phyloP scores from a whole-genome alignment of 1,140 invertebrate genomes.

The Choristoneura fumiferana region DNA sequence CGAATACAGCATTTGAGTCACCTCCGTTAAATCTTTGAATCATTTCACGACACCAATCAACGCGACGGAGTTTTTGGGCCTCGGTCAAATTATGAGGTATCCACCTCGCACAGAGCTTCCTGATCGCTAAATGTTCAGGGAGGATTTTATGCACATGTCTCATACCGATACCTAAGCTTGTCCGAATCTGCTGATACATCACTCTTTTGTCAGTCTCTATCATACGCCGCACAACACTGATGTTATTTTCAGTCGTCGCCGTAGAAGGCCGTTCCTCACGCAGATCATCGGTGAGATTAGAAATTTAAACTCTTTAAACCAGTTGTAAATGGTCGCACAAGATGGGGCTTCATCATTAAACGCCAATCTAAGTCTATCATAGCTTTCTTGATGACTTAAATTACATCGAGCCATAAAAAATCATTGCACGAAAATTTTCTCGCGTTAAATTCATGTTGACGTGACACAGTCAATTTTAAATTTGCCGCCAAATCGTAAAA shows the following conservation, averaged over 20 bases:
- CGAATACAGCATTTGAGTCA: slow-evolving; percentile 25
- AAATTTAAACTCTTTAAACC: slow-evolving; percentile 17
- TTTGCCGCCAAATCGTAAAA: too few species aligned
- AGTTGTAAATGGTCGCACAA: slow-evolving; percentile 11
- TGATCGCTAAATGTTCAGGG: slow-evolving; percentile 21
- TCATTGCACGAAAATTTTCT: too few species aligned
- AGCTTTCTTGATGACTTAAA: slow-evolving; percentile 24
- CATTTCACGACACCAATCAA: slow-evolving; percentile 28
- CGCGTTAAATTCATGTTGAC: too few species aligned
- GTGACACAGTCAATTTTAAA: too few species aligned
- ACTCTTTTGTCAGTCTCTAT: background rate
- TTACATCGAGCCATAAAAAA: background rate
- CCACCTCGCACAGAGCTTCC: slow-evolving; percentile 24
- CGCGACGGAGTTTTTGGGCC: slow-evolving; percentile 26
- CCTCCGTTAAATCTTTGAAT: slow-evolving; percentile 23
- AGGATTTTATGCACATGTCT: slow-evolving; percentile 23
- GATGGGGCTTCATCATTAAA: slow-evolving; percentile 25
- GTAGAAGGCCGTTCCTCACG: background rate
- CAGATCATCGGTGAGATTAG: background rate
- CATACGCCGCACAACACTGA: background rate
- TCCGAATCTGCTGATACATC: slow-evolving; percentile 21
- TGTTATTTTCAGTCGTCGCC: background rate
- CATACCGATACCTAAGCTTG: slow-evolving; percentile 25
- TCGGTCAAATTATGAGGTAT: slow-evolving; percentile 26
- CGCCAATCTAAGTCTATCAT: slow-evolving; percentile 25